Percentiles rank a stretch among this genome's conserved stretches.
Conservation (phyloP, 2,888 invertebrate genomes). For the Amphipyra tragopoginis region DNA sequence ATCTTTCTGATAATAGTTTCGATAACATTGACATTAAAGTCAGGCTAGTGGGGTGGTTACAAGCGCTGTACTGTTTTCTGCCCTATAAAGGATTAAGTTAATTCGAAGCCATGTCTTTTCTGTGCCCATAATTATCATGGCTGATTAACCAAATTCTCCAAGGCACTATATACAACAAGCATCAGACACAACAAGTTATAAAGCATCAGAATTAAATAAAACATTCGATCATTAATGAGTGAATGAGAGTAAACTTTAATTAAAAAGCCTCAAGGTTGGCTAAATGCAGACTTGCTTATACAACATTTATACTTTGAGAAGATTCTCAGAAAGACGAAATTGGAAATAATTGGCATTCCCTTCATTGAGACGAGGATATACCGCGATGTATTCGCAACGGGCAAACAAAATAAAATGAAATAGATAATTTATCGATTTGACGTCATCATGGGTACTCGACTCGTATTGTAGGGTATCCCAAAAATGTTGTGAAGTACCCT, state of each 20-base stretch:
- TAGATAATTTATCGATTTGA: slow-evolving; percentile 35
- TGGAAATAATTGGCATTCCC: slow-evolving; percentile 41
- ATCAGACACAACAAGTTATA: too few species aligned
- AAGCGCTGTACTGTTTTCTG: too few species aligned
- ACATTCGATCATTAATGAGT: slow-evolving; percentile 11
- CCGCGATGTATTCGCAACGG: slow-evolving; percentile 23
- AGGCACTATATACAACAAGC: too few species aligned
- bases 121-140: too few species aligned
- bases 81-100: too few species aligned
- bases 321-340: slow-evolving; percentile 45
- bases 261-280: slow-evolving; percentile 40
- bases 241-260: slow-evolving; percentile 20
- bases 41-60: too few species aligned
- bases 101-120: too few species aligned
- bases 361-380: slow-evolving; percentile 27
- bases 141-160: too few species aligned
- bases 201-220: slow-evolving; percentile 8
- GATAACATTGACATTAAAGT: too few species aligned
- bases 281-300: slow-evolving; percentile 29
- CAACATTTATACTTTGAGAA: slow-evolving; percentile 43
- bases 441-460: slow-evolving; percentile 1
- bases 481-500: too few species aligned
- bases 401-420: slow-evolving; percentile 37
- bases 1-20: too few species aligned
- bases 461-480: too few species aligned